Evolutionary conservation across 2,797 vertebrate genomes (phyloP), one percentile per base, ranked within the genome.

Genomic region (Meda fulgida): DNA sequence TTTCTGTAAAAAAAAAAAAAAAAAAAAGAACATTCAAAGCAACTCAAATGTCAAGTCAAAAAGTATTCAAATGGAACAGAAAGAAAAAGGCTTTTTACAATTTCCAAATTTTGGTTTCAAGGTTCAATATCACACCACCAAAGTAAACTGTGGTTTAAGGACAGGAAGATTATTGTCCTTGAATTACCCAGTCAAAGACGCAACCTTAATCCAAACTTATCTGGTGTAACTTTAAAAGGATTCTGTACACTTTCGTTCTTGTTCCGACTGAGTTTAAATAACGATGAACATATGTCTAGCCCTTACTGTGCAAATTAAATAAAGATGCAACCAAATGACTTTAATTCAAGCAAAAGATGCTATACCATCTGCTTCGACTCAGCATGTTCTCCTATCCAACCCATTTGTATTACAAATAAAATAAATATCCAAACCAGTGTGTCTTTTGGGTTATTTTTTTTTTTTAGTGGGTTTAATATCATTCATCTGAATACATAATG

Each of bases 221-320:
- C 43, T 67, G 63, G 63, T 36, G 78, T 36, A n/a, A 60, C 36
- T 78, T 78, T 78, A 78, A 78, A 78, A 19, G n/a, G 36, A 78
- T 29, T 78, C 55, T 60, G 75, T 58, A 40, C 53, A 78, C 76
- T 78, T 63, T 75, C 14, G 29, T 65, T 65, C 14, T 31, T 14
- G 3, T 31, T 63, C 26, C 2, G 18, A 73, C 9, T 4, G 16
- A 40, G 23, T 36, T 76, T 8, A 76, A 76, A 55, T 55, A 55
- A 14, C 34, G 0, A 4, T 11, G n/a, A 7, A 38, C 36, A 60
- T 38, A 60, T 40, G 8, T 78, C 23, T n/a, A 26, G 4, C 8
- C 16, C 14, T 26, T n/a, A 60, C 14, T 5, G 21, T 18, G 23
- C 53, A 63, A 78, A 43, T 5, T 29, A 40, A 18, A 55, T 29